Evolutionary conservation across 1,140 invertebrate genomes (phyloP).

Genomic region (Amyelois transitella): DNA sequence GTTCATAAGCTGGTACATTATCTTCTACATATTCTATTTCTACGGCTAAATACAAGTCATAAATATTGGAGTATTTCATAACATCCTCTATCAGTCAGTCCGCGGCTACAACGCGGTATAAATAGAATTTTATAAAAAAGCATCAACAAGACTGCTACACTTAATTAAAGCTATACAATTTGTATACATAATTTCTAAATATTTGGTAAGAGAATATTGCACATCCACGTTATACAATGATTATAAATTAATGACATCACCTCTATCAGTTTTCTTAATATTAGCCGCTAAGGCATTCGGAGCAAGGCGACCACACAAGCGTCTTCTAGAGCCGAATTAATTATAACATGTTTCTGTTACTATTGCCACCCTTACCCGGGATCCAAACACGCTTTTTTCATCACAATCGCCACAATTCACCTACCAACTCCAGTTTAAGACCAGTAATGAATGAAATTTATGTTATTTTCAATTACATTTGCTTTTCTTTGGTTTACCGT

Average conservation of each 20-base stretch:
- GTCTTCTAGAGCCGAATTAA: neutral
- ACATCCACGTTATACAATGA: slow-evolving; percentile 38
- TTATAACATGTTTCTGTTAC: neutral
- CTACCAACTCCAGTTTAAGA: too few relatives aligned
- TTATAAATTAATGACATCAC: slow-evolving; percentile 18
- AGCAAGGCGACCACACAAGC: slow-evolving; percentile 47
- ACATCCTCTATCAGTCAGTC: slow-evolving; percentile 65
- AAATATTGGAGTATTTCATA: slow-evolving; percentile 67
- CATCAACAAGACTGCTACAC: slow-evolving; percentile 70
- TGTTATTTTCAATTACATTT: too few relatives aligned
- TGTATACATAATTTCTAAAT: slow-evolving; percentile 69
- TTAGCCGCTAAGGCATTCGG: slow-evolving; percentile 45
- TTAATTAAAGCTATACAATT: slow-evolving; percentile 69
- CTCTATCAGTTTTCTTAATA: slow-evolving; percentile 16
- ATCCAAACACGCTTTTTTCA: neutral
- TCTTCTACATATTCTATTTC: slow-evolving; percentile 31
- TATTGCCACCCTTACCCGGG: neutral
- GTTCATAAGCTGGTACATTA: slow-evolving; percentile 57
- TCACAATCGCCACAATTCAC: neutral
- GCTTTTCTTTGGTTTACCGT: too few relatives aligned
- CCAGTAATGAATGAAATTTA: too few relatives aligned
- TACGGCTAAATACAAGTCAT: slow-evolving; percentile 57
- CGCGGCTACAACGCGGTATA: slow-evolving; percentile 63
- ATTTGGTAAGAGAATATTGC: slow-evolving; percentile 69
- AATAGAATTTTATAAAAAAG: slow-evolving; percentile 73